Conservation (phyloP, 1,140 invertebrate genomes). For the Camponotus vicinus region DNA sequence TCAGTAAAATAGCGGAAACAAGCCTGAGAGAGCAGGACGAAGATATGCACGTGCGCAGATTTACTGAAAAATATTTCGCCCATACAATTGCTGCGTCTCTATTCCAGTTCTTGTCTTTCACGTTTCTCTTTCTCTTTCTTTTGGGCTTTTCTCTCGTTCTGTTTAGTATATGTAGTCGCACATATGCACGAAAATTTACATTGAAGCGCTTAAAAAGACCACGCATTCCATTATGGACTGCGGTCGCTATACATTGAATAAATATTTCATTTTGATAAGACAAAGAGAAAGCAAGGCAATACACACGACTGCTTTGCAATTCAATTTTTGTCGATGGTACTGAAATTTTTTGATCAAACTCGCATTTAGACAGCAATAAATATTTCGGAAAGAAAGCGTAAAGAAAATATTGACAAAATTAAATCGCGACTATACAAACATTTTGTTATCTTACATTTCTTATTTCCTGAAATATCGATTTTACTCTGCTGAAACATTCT, state of each 20-base stretch:
- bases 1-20: conserved; percentile 53
- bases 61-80: conserved; percentile 42
- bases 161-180: conserved; percentile 26
- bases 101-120: neutral
- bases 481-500: neutral
- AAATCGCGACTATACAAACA: neutral
- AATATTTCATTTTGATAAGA: conserved; percentile 23
- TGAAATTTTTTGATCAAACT: conserved; percentile 11
- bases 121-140: conserved; percentile 3
- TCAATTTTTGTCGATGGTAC: neutral
- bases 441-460: conserved; percentile 20
- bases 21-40: conserved; percentile 1
- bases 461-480: conserved; percentile 40
- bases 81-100: conserved; percentile 14
- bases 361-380: conserved; percentile 29
- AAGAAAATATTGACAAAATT: conserved; percentile 11
- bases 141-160: neutral
- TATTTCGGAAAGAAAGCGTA: neutral
- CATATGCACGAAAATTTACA: conserved; percentile 37
- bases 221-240: neutral
- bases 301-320: neutral
- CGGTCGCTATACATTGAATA: conserved; percentile 12
- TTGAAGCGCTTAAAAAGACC: conserved; percentile 27
- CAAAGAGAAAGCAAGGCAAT: conserved; percentile 4
- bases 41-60: conserved; percentile 41